Evolutionary conservation across 2,113 vertebrate species (phyloP), one percentile per base, ranked within the genome.

Genomic region (Mus musculus): DNA sequence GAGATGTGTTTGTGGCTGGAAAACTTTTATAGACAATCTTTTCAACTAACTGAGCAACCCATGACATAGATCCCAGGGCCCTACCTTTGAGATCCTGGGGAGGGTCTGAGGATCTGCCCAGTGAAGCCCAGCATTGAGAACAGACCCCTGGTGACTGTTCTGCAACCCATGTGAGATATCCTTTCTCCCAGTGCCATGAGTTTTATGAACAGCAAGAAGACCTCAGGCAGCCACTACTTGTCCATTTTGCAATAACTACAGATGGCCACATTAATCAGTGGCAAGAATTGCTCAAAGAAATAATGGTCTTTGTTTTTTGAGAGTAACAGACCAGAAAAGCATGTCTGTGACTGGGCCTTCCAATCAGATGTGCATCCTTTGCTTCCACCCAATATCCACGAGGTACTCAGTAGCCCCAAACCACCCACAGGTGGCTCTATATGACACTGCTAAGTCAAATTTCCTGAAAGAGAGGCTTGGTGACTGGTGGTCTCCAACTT

Each of bases 1-100:
- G 77, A 93, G 77, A 22, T 52, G 7, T 88, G 24, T 52, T 81
- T 85, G 36, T 88, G 88, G 42, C 36, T n/a, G 72, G 87, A 80
- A 92, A 80, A 89, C 9, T 87, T 92, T 89, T 82, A 88, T 22
- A 89, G 22, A 80, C 17, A 88, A 89, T 75, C 20, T 80, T 93
- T 82, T 71, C 76, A 77, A n/a, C 46, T 24, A 19, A 82, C 12
- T n/a, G 26, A 75, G 42, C 14, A 1, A n/a, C 42, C 86, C 88
- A 14, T 96, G 84, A 88, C 95, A 93, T 28, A 89, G 59, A 88
- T 67, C 91, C 76, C 65, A 54, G 30, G 33, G 52, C 46, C n/a
- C 63, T 71, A 80, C 28, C 10, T 85, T 33, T 49, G 89, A 95
- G 91, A 93, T 86, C 52, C 3, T 14, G 17, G 54, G 63, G 52